Conservation (phyloP, 2,888 invertebrate genomes). For the Pilophorus perplexus region DNA sequence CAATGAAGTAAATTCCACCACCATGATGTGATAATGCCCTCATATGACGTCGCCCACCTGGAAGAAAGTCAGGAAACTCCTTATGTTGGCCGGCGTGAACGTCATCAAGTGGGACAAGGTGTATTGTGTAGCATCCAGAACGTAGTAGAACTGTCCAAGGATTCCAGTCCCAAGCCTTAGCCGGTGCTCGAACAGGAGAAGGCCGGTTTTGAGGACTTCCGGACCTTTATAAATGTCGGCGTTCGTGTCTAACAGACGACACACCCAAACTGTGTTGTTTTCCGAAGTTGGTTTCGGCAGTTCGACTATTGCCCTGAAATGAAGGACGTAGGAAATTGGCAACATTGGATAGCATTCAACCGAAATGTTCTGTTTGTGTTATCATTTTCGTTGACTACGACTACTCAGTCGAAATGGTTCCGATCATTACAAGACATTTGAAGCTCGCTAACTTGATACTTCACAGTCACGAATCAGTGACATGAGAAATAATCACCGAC, state of each 20-base stretch:
- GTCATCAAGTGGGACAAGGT: constrained; percentile 13
- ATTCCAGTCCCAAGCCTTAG: not conserved
- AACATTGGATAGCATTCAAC: too few species aligned
- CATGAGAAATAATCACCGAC: too few species aligned
- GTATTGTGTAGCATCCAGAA: not conserved
- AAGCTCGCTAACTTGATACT: too few species aligned
- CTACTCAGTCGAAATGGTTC: too few species aligned
- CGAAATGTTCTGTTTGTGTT: too few species aligned
- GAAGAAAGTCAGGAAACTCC: constrained; percentile 5
- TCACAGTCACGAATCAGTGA: too few species aligned
- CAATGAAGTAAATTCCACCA: not conserved
- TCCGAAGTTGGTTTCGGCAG: not conserved
- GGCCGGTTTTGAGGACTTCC: not conserved
- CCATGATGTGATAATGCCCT: too few species aligned
- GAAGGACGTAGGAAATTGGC: too few species aligned
- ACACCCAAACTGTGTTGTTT: not conserved
- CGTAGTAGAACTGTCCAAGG: not conserved
- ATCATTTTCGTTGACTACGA: too few species aligned
- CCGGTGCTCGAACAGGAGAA: constrained; percentile 1
- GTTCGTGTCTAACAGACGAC: not conserved
- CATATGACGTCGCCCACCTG: too few species aligned
- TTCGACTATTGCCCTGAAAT: not conserved
- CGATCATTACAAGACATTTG: too few species aligned
- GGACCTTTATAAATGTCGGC: not conserved
- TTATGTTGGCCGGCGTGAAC: not conserved